Evolutionary conservation across 1,140 invertebrate genomes (phyloP), one percentile per base, ranked within the genome.

Genomic region (Drosophila ercepeae): DNA sequence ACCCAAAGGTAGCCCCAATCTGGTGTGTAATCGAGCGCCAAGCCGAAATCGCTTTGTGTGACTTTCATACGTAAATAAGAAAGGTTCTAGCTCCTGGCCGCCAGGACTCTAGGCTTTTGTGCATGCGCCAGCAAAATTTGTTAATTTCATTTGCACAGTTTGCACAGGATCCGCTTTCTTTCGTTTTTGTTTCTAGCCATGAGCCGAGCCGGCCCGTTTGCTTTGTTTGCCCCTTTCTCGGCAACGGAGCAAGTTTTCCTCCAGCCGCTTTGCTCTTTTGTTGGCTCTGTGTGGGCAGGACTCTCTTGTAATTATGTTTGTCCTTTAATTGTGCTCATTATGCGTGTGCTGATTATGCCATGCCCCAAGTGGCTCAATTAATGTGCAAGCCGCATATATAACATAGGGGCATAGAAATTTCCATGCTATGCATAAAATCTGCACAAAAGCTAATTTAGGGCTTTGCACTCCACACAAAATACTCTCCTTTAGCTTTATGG

Each of bases 241-340:
- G 13, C 44, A 16, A 46, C 4, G 1, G 11, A 7, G 18, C 44
- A n/a, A 57, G 59, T 70, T 74, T 68, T 57, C 55, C 39, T 36
- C 44, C 61, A 29, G 34, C 18, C 64, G 16, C 42, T 81, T 82
- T 82, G 68, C 60, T 27, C 73, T 57, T 64, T 61, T 58, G 52
- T 59, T 59, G 21, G 57, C 23, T n/a, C 39, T 52, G 46, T 44
- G 70, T 36, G 44, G 65, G 73, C 53, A 69, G 67, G 60, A 53
- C 64, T 75, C 60, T 61, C 61, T 77, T 74, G 76, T 88, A 86
- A 88, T 86, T 86, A 81, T 86, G 76, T 86, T 86, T 86, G 81
- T 88, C 82, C 81, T 88, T 81, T 86, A 86, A 86, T 86, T 86
- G 81, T 65, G 72, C 81, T 81, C 82, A 86, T 86, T 86, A 86